Evolutionary conservation across 2,888 invertebrate species (phyloP), one percentile per base, ranked within the genome.

Genomic region (Platycheirus albimanus): DNA sequence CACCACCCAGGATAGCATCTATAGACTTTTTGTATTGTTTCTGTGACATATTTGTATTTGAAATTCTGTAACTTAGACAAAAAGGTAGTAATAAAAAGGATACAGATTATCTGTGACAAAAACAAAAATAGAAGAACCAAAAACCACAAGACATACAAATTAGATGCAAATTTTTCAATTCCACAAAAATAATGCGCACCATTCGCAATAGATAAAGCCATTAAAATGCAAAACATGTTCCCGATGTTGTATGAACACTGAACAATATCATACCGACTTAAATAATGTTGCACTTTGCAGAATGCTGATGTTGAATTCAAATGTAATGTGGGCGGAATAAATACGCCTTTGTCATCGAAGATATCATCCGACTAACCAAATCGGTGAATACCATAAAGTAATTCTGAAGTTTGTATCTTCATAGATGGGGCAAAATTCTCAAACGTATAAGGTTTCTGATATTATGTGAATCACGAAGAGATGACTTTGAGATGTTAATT

Each of bases 121-220:
- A 63, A n/a, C 13, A 43, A 3, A 56, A 30, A 43, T 24, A 56
- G 13, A 41, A 56, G 6, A 56, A 38, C n/a, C n/a, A n/a, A n/a
- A n/a, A n/a, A n/a, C n/a, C 7, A 30, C 15, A 15, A 17, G n/a
- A n/a, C n/a, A 61, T 61, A 78, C 61, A 79, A 79, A 79, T 80
- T 75, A 80, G 56, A 80, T 75, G 79, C 79, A 80, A 80, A 80
- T 80, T 69, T 38, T 69, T 13, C 79, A 80, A 69, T 75, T 80
- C 79, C 36, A 47, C 2, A 63, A 67, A 56, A 79, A 74, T 49
- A 74, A 41, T 63, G 63, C 43, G 69, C 49, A 63, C 75, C 58
- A 58, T 43, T 43, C 49, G 36, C 19, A 56, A 56, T 19, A 75
- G 49, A 80, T 63, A 72, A 19, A 28, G 5, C 33, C 63, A 77